These are phyloP conservation scores for Eurystomus gularis DNA, from an alignment of 2,113 vertebrate species.

Conservation along the genomic window DNA sequence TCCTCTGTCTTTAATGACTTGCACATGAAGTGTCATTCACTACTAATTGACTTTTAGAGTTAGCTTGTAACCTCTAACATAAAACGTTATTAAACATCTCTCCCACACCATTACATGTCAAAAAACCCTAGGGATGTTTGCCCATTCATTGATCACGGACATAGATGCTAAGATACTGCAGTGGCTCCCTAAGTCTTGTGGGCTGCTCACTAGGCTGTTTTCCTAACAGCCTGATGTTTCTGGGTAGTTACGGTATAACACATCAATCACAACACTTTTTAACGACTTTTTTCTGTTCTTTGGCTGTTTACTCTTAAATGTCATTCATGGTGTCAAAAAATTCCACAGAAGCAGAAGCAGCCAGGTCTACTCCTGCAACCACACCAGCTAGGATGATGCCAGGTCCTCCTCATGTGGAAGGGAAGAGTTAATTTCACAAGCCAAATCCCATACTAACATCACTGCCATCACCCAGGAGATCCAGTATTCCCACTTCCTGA, in stretches of 20 bases:
- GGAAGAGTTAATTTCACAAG: not conserved
- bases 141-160: not conserved
- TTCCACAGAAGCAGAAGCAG: not conserved
- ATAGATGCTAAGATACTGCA: not conserved
- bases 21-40: not conserved
- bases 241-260: not conserved
- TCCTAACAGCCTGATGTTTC: not conserved
- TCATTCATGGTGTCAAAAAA: not conserved
- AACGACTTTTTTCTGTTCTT: not conserved
- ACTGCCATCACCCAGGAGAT: not conserved
- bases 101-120: not conserved
- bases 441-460: not conserved
- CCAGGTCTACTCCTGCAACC: not conserved
- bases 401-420: not conserved
- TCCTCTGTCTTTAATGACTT: not conserved
- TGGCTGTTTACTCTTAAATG: not conserved
- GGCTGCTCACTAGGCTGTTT: not conserved
- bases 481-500: not conserved
- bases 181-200: not conserved
- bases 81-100: not conserved
- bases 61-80: not conserved
- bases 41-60: not conserved
- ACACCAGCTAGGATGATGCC: not conserved
- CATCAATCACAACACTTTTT: not conserved
- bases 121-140: not conserved